Conservation (phyloP, 2,888 invertebrate genomes). For the Pheosia gnoma region DNA sequence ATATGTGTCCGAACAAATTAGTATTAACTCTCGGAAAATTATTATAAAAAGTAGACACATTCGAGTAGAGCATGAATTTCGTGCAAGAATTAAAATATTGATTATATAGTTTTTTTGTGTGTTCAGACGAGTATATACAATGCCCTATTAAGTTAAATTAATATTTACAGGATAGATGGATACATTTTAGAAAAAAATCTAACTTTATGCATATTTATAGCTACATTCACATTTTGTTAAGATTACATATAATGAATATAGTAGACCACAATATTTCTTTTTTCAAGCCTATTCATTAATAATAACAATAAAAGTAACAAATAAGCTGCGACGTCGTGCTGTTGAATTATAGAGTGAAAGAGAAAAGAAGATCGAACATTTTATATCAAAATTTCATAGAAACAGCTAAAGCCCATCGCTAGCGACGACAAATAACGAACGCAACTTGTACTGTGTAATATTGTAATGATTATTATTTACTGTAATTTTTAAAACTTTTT, state of each 20-base stretch:
- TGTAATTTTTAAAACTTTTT: too few relatives aligned
- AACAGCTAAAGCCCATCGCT: constrained; percentile 67
- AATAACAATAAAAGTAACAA: constrained; percentile 29
- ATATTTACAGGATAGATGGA: neutral
- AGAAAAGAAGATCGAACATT: constrained; percentile 32
- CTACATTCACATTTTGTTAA: neutral
- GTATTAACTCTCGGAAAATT: too few relatives aligned
- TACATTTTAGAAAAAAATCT: neutral
- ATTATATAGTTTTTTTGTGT: too few relatives aligned
- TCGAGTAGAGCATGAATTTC: neutral
- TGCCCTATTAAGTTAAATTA: neutral
- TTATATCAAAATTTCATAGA: constrained; percentile 43
- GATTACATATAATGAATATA: neutral
- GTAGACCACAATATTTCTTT: neutral
- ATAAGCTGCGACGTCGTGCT: constrained; percentile 53
- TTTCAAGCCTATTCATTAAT: neutral
- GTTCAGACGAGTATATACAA: neutral
- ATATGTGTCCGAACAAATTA: too few relatives aligned
- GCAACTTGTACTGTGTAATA: constrained; percentile 47
- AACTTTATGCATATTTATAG: neutral
- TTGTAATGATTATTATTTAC: too few relatives aligned
- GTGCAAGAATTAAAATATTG: neutral
- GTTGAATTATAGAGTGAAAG: constrained; percentile 24
- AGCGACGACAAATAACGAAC: constrained; percentile 57
- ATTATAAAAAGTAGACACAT: neutral